Base-by-base conservation (phyloP, 2,113 vertebrate genomes). In the Cygnus buccinator region DNA sequence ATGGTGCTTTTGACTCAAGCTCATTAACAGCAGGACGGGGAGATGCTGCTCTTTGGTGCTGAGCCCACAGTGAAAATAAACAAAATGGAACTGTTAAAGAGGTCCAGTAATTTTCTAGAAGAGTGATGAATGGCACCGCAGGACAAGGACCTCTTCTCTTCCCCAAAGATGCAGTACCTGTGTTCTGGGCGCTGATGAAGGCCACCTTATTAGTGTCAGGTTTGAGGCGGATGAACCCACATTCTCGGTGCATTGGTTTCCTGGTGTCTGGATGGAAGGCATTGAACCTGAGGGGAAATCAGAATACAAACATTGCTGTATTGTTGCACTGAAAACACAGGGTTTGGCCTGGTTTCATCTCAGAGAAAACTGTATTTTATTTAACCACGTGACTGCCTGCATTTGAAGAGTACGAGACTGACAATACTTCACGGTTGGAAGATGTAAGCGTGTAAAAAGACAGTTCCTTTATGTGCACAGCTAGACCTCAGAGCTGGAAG, bases 131-230 rank as follows among this genome's bases (percentile, higher is more conserved):
- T 6, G 23, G 39, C 66, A 50, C 41, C 78, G 82, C 65, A 86
- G n/a, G 26, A 44, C 25, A 59, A 61, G 31, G 19, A 50, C 1
- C 28, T 73, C 46, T 21, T 37, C 44, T 39, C 13, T 66, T 17
- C 33, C 71, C 57, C 74, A 46, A 46, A 41, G 61, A 33, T 6
- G 48, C 18, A 35, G 67, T 97, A 99, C 99, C 99, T 98, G 98
- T 99, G 97, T 99, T 99, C 97, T 99, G 99, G 90, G 99, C 99
- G 33, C 98, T 98, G 97, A 99, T 98, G 93, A 99, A 99, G 70
- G 99, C 99, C 98, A 99, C 99, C 96, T 97, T 99, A 41, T 99
- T 99, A 96, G 98, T 98, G 67, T 98, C 98, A 0, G 99, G 99
- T 95, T 99, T 98, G 95, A 99, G 97, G 93, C 99, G 98, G 94